Base-by-base conservation (phyloP, 2,113 vertebrate genomes). In the Bubo bubo region DNA sequence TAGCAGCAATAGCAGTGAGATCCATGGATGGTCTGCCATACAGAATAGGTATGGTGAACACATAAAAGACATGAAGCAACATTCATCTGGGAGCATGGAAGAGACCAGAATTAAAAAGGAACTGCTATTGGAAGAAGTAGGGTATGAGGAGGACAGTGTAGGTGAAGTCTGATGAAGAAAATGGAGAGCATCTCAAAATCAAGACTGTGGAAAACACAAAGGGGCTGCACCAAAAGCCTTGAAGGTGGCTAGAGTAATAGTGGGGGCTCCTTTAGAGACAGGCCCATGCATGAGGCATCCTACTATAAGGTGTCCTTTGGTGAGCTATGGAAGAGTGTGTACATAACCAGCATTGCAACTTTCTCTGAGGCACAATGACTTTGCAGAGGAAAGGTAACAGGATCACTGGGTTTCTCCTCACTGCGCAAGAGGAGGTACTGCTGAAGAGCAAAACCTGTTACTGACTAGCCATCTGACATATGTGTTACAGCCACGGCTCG, bases 381-480 rank as follows among this genome's bases (percentile, higher is more conserved):
- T 50, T 67, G 21, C 63, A 64, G 71, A 80, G 39, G 45, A 50
- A 68, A 80, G 10, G 53, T 28, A 63, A 34, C 26, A n/a, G 19
- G 49, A 41, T 43, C 41, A 55, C n/a, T 12, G 20, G 14, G 35
- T 37, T 92, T 79, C 47, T 72, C 41, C 37, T 63, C 23, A 9
- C 24, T 62, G 37, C 2, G 4, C 9, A 37, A 66, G 24, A 72
- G 23, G 21, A 85, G 11, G 10, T 19, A 64, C 37, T 76, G 34
- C 24, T 34, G 18, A 62, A 80, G 43, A 58, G 32, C 21, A 76
- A 67, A 74, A n/a, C 15, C 56, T 67, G 12, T 39, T 27, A 77
- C n/a, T 77, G 0, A 0, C 50, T 28, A 84, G 27, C n/a, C 32
- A 52, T 55, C n/a, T 53, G 55, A 71, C 14, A 3, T 3, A 12